Conservation (phyloP, 1,140 invertebrate species). For the Lepeophtheirus salmonis region DNA sequence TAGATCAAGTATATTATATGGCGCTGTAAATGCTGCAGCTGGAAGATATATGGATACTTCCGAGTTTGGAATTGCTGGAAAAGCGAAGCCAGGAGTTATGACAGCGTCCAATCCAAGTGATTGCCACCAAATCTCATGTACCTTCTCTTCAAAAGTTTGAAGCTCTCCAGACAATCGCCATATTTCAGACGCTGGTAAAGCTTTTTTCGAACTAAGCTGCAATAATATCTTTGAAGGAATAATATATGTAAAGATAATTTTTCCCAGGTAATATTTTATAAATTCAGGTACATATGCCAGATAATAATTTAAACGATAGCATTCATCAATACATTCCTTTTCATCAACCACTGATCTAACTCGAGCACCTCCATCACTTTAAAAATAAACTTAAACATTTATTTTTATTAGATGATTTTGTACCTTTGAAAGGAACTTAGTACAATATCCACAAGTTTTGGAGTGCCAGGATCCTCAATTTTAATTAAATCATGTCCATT, state of each 20-base stretch:
- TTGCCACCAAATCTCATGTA: not conserved
- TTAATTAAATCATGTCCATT: not conserved
- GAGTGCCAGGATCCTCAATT: not conserved
- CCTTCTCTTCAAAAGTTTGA: not conserved
- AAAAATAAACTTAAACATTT: not conserved
- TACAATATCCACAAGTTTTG: not conserved
- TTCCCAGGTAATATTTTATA: not conserved
- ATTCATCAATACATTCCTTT: not conserved
- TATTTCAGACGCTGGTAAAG: not conserved
- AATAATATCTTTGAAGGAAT: not conserved
- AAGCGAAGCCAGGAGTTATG: constrained; percentile 2
- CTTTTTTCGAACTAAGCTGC: not conserved
- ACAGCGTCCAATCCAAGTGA: not conserved
- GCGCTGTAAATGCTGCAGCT: constrained; percentile 8
- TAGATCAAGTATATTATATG: constrained; percentile 8
- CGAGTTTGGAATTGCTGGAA: not conserved
- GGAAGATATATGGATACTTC: not conserved
- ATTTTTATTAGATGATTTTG: too few relatives aligned
- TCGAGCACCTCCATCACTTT: not conserved
- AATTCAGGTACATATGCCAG: not conserved
- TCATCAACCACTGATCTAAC: not conserved
- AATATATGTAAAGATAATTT: not conserved
- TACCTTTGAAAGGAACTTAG: not conserved
- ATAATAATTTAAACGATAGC: not conserved
- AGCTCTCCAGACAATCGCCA: not conserved